A percentile compares a stretch with the other conserved stretches of the same genome.
These are phyloP conservation scores for Balaeniceps rex DNA, from an alignment of 2,113 vertebrate species.

Conservation along the genomic window DNA sequence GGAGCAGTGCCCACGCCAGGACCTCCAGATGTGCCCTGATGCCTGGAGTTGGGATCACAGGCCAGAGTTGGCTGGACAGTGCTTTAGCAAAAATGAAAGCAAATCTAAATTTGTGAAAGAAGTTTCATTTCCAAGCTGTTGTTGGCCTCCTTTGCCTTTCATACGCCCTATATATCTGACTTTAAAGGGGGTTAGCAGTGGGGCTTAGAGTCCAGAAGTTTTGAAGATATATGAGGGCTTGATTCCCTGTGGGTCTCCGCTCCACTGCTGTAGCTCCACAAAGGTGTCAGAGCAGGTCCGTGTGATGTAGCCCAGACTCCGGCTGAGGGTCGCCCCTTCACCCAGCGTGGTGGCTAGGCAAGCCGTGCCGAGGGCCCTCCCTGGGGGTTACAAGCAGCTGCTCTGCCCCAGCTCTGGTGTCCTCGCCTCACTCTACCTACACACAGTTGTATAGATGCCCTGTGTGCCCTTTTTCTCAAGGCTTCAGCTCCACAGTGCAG, in stretches of 20 bases:
- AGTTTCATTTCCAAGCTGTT: neutral
- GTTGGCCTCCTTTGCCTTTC: neutral
- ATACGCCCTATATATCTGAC: neutral
- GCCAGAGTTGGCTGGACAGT: neutral
- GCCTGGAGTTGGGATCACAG: neutral
- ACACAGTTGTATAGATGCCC: neutral
- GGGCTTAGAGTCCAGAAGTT: neutral
- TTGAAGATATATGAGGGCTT: neutral
- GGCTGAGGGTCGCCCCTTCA: neutral
- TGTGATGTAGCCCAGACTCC: accelerated
- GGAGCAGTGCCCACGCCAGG: neutral
- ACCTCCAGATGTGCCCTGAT: neutral
- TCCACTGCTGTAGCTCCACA: neutral
- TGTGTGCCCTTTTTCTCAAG: neutral
- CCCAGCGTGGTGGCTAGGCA: accelerated
- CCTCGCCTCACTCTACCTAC: neutral
- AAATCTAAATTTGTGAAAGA: neutral
- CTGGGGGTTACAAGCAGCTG: neutral
- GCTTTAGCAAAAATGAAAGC: neutral
- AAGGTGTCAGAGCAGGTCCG: neutral
- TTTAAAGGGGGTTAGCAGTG: neutral
- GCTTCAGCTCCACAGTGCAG: neutral
- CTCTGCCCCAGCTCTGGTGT: neutral
- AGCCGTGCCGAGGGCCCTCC: accelerated
- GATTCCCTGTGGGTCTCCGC: neutral